Percentiles rank a stretch among this genome's conserved stretches.
Evolutionary conservation across 2,113 vertebrate species (phyloP).

Genomic region (Sialia sialis): DNA sequence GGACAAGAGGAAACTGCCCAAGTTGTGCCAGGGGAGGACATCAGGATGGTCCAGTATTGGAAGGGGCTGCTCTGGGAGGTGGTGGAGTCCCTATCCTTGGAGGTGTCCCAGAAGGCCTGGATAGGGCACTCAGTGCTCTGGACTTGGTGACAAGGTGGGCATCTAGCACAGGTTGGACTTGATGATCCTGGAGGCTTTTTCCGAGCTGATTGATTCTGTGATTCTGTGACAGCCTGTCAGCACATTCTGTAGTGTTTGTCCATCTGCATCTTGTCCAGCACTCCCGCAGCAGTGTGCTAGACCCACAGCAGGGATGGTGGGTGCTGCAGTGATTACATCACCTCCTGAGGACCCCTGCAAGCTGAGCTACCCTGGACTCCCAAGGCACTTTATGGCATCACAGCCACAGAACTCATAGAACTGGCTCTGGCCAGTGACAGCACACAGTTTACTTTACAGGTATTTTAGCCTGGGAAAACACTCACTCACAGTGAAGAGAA

Average conservation of each 20-base stretch:
- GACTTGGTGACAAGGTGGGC: not conserved
- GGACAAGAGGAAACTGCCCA: not conserved
- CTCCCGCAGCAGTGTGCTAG: not conserved
- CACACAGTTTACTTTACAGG: accelerated
- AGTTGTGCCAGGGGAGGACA: not conserved
- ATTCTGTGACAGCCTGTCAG: not conserved
- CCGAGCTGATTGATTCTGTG: not conserved
- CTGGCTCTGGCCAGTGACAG: not conserved
- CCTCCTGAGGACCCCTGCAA: not conserved
- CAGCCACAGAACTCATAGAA: not conserved
- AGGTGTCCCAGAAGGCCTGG: not conserved
- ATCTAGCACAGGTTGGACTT: not conserved
- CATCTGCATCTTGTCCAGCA: not conserved
- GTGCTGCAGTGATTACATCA: not conserved
- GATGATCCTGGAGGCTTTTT: not conserved
- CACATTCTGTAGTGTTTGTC: not conserved
- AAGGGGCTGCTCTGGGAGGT: not conserved
- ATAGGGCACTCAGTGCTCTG: not conserved
- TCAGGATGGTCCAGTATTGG: not conserved
- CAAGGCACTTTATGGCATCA: not conserved
- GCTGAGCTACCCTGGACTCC: not conserved
- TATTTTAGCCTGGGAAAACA: not conserved
- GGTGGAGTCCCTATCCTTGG: not conserved
- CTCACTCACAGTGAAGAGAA: not conserved
- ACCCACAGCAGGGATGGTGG: not conserved